Evolutionary conservation across 2,888 invertebrate genomes (phyloP), one percentile per base, ranked within the genome.

Genomic region (Thereva unica): DNA sequence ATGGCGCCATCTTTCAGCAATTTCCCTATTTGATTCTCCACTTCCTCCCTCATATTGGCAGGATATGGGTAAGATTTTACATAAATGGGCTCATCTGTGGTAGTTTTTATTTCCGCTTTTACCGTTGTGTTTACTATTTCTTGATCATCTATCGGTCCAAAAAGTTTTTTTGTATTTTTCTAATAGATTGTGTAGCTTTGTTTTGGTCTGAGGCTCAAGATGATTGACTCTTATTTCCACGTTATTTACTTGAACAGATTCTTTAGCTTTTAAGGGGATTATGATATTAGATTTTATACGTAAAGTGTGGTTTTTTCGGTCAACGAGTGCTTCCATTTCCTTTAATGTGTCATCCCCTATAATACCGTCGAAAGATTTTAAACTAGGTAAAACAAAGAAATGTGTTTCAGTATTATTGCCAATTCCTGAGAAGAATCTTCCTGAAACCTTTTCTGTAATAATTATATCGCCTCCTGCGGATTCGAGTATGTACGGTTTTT

Each of bases 11-110:
- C 53, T 3, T 35, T 6, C 1, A 53, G 53, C 23, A 55, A 35
- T 10, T 54, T 54, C 4, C 35, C 4, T 38, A 56, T 34, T 23
- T 56, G 41, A 4, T 34, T 9, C 10, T 45, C 45, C 45, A 50
- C 75, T 71, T 76, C 77, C 34, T 67, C 41, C 67, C 72, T 71
- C 67, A 75, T 74, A 34, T 74, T 67, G 35, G 75, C 71, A 0
- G 77, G 77, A 56, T 75, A 76, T 8, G 76, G 54, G 66, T 77
- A 77, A 1, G 72, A 69, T 71, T 75, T 76, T 3, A 72, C 61
- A 59, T 70, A 71, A 5, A 76, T 71, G 3, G 76, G 76, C 5
- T 59, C 54, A 34, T 71, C 65, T 37, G 70, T 66, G 5, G 67
- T 70, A 1, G 74, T 74, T 49, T 69, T 63, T 9, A 80, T 79